Evolutionary conservation across 2,113 vertebrate genomes (phyloP).

Genomic region (Cebus imitator): DNA sequence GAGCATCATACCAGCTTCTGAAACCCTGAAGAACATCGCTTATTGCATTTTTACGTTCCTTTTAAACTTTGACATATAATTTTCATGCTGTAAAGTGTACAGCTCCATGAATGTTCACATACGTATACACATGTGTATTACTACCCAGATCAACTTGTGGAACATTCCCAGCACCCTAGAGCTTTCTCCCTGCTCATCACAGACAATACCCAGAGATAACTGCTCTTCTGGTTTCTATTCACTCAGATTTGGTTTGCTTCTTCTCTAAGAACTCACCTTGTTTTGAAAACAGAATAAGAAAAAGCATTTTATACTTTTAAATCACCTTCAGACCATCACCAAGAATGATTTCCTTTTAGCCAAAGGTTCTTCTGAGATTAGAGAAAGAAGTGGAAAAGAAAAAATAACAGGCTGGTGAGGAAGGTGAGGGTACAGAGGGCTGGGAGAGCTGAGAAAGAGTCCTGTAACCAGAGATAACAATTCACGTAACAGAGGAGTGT

Average conservation of each 20-base stretch:
- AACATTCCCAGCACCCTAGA: neutral
- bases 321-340: neutral
- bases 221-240: neutral
- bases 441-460: neutral
- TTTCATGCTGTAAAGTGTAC: neutral
- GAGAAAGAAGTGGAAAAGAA: neutral
- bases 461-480: no score
- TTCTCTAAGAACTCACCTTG: neutral
- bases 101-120: neutral
- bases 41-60: neutral
- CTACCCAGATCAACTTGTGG: neutral
- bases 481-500: neutral
- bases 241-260: neutral
- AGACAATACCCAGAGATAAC: neutral
- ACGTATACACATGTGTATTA: neutral
- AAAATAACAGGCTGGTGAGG: neutral
- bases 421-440: neutral
- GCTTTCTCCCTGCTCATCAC: no score
- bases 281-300: neutral
- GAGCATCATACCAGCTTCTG: neutral
- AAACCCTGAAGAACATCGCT: neutral
- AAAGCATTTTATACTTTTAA: neutral
- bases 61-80: neutral
- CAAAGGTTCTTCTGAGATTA: neutral
- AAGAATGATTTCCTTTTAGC: neutral